A percentile compares a stretch with the other conserved stretches of the same genome.
Evolutionary conservation across 2,113 vertebrate genomes (phyloP).

Genomic region (Anguilla japonica): DNA sequence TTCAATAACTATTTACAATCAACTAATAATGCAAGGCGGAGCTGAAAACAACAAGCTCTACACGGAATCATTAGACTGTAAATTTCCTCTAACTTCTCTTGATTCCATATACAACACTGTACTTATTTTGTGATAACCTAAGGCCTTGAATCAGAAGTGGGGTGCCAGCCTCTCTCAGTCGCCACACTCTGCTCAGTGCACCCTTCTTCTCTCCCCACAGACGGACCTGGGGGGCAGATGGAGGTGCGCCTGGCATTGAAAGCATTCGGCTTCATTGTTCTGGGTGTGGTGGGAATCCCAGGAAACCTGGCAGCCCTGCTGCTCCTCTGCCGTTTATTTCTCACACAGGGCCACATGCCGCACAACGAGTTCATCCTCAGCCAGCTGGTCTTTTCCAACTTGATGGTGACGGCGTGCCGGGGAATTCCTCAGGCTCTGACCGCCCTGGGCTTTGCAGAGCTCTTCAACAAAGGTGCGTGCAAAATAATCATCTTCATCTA

Average conservation of each 20-base stretch:
- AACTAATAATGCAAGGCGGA: too few species aligned
- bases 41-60: too few species aligned
- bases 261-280: constrained; percentile 36
- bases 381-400: constrained; percentile 44
- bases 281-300: constrained; percentile 49
- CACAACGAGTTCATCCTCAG: constrained; percentile 44
- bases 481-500: constrained; percentile 44
- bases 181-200: background rate
- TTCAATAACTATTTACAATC: too few species aligned
- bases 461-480: constrained; percentile 34
- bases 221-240: constrained; percentile 23
- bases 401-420: constrained; percentile 43
- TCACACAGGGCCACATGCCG: constrained; percentile 24
- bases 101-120: too few species aligned
- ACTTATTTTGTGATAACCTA: too few species aligned
- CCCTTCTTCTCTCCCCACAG: background rate
- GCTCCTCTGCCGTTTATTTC: constrained; percentile 40
- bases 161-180: background rate
- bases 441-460: constrained; percentile 27
- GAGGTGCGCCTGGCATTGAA: constrained; percentile 41
- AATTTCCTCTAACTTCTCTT: too few species aligned
- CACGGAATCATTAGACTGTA: too few species aligned
- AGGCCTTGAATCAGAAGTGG: constrained; percentile 9
- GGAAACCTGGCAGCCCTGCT: constrained; percentile 47
- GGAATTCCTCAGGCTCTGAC: constrained; percentile 41